phyloP scores from a whole-genome alignment of 1,140 invertebrate genomes.

The Proctacanthus coquilletti region DNA sequence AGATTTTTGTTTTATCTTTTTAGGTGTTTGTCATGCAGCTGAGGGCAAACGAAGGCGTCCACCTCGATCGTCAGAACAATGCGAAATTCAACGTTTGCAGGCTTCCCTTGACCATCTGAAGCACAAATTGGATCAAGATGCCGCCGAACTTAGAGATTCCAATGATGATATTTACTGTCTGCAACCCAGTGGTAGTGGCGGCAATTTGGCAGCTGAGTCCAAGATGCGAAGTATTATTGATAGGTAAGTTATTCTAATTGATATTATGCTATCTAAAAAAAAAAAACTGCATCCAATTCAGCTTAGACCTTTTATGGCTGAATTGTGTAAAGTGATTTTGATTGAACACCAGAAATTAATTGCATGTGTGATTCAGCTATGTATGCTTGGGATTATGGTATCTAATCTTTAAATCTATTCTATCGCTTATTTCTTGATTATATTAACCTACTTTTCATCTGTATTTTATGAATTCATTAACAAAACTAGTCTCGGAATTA shows the following conservation, averaged over 20 bases:
- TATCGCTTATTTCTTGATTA: no score
- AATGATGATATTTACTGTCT: constrained; percentile 29
- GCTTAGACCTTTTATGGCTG: no score
- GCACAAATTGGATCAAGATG: constrained; percentile 38
- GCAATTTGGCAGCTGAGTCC: constrained; percentile 45
- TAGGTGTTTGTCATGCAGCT: constrained; percentile 22
- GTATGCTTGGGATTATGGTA: no score
- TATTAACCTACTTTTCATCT: no score
- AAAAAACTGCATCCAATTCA: no score
- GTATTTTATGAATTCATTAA: no score
- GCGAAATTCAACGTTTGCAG: constrained; percentile 63
- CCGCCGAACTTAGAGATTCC: constrained; percentile 33
- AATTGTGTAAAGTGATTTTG: no score
- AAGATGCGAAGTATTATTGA: constrained; percentile 69
- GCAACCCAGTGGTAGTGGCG: constrained; percentile 23
- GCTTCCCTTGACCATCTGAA: constrained; percentile 56
- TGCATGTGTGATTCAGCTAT: no score
- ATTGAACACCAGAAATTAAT: no score
- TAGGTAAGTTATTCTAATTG: constrained; percentile 38
- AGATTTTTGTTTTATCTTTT: neutral
- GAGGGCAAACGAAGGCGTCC: constrained; percentile 24
- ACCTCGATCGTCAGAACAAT: constrained; percentile 12
- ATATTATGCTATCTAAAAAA: no score
- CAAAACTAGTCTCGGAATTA: no score
- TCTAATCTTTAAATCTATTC: no score